Conservation (phyloP, 2,797 vertebrate species). For the Hephaestus fuliginosus region DNA sequence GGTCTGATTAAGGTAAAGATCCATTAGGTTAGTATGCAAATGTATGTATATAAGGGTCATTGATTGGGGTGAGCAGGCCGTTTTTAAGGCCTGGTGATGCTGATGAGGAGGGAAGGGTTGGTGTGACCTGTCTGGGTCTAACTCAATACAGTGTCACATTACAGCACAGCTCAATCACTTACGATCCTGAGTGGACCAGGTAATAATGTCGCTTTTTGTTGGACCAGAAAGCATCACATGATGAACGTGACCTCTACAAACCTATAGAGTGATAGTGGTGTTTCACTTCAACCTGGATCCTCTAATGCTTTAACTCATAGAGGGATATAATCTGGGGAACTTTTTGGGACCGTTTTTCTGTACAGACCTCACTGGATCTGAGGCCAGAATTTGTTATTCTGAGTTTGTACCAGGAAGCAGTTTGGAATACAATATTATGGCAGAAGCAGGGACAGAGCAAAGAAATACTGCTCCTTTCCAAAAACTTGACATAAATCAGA, state of each 20-base stretch:
- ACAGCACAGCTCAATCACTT: slow-evolving; percentile 85
- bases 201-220: slow-evolving; percentile 76
- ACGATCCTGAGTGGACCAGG: slow-evolving; percentile 76
- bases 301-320: slow-evolving; percentile 1
- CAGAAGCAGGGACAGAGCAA: slow-evolving; percentile 11
- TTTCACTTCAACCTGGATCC: slow-evolving; percentile 13
- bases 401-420: not conserved
- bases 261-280: slow-evolving; percentile 20
- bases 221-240: slow-evolving; percentile 58
- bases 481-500: slow-evolving; percentile 40
- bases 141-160: slow-evolving; percentile 89
- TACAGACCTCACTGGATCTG: not conserved
- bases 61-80: slow-evolving; percentile 77
- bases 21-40: slow-evolving; percentile 86
- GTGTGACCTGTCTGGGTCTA: slow-evolving; percentile 85
- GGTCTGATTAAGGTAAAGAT: slow-evolving; percentile 82
- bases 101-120: slow-evolving; percentile 85
- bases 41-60: slow-evolving; percentile 85
- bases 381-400: slow-evolving; percentile 23
- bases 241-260: slow-evolving; percentile 70
- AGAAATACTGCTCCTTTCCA: slow-evolving; percentile 13
- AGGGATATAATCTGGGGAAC: not conserved
- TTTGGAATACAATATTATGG: slow-evolving; percentile 7
- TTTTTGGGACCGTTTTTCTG: not conserved
- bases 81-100: slow-evolving; percentile 78